phyloP scores from a whole-genome alignment of 2,888 invertebrate species.

The Pterostichus madidus region DNA sequence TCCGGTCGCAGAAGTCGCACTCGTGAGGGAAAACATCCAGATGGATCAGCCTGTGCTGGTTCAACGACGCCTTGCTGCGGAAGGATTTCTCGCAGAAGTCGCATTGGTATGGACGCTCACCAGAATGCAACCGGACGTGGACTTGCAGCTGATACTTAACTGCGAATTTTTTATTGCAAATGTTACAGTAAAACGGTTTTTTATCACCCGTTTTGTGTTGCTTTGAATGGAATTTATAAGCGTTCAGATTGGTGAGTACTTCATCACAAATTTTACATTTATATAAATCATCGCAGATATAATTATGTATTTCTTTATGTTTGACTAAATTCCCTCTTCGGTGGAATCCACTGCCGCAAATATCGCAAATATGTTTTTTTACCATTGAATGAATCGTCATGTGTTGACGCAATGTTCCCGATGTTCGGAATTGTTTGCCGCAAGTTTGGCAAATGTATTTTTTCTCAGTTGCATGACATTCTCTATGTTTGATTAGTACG shows the following conservation, averaged over 20 bases:
- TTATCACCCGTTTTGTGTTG: not conserved
- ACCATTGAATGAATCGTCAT: not conserved
- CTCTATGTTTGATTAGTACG: not conserved
- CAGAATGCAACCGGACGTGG: not conserved
- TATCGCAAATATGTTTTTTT: not conserved
- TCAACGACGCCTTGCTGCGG: not conserved
- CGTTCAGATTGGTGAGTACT: not conserved
- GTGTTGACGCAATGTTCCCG: not conserved
- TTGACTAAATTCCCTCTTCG: not conserved
- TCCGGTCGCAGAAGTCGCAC: slow-evolving; percentile 2
- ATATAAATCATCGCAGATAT: not conserved
- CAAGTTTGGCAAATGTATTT: slow-evolving; percentile 21
- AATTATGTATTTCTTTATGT: slow-evolving; percentile 10
- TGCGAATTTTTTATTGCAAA: not conserved
- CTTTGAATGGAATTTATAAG: not conserved
- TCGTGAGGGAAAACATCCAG: not conserved
- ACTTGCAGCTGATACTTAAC: not conserved
- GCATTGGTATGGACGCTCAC: slow-evolving; percentile 1
- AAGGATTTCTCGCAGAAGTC: not conserved
- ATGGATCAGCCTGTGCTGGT: not conserved
- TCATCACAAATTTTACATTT: not conserved
- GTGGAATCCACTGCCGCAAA: not conserved
- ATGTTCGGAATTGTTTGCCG: slow-evolving; percentile 1
- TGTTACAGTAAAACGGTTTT: not conserved
- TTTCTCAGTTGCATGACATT: not conserved